These are phyloP conservation scores for Paralvinella palmiformis DNA, from an alignment of 1,140 invertebrate species.

Conservation along the genomic window DNA sequence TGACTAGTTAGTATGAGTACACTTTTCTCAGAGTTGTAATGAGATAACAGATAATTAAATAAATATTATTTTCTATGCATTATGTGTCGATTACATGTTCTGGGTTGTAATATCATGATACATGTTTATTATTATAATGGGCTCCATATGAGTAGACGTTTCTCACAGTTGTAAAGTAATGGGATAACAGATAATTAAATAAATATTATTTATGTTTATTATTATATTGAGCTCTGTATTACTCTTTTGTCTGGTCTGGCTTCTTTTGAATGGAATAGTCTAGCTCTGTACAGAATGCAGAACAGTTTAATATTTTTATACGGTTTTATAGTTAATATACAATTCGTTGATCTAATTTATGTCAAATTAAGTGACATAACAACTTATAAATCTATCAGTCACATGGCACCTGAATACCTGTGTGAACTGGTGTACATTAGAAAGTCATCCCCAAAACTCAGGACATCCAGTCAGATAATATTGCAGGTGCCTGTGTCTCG, in stretches of 20 bases:
- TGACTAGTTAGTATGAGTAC: not conserved
- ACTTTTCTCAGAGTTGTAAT: not conserved
- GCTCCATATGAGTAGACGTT: not conserved
- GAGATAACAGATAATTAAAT: not conserved
- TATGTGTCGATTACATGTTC: not conserved
- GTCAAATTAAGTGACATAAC: not conserved
- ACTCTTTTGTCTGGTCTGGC: too few relatives aligned
- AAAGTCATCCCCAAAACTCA: too few relatives aligned
- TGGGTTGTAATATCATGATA: not conserved
- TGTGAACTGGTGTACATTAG: too few relatives aligned
- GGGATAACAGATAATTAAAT: not conserved
- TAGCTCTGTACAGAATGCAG: not conserved
- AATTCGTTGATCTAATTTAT: too few relatives aligned
- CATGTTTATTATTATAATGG: not conserved
- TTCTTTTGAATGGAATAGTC: too few relatives aligned
- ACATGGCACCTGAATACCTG: too few relatives aligned
- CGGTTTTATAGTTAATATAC: too few relatives aligned
- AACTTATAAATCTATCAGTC: too few relatives aligned
- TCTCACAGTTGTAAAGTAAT: not conserved
- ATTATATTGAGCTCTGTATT: too few relatives aligned
- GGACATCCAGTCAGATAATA: too few relatives aligned
- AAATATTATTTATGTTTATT: too few relatives aligned
- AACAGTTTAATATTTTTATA: not conserved
- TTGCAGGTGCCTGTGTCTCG: too few relatives aligned
- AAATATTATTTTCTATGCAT: not conserved